These are phyloP conservation scores for Phalacrocorax brasilianus DNA, from an alignment of 2,113 vertebrate genomes.

Conservation along the genomic window DNA sequence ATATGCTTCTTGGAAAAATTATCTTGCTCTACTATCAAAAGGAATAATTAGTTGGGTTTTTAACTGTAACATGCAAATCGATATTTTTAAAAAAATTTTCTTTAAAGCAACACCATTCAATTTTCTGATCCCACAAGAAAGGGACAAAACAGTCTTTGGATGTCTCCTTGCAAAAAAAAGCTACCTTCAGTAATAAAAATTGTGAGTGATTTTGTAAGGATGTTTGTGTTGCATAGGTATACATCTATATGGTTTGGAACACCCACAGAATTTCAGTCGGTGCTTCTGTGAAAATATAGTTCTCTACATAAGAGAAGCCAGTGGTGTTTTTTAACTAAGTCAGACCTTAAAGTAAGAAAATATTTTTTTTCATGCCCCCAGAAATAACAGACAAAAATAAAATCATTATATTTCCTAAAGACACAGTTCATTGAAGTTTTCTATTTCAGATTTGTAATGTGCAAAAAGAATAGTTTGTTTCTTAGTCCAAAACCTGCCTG, in stretches of 20 bases:
- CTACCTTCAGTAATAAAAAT: background rate
- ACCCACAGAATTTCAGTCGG: background rate
- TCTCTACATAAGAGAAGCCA: background rate
- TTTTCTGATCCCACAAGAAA: background rate
- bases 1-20: background rate
- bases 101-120: background rate
- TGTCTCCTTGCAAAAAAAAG: background rate
- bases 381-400: background rate
- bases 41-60: background rate
- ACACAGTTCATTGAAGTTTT: background rate
- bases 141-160: background rate
- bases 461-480: background rate
- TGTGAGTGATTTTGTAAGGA: background rate
- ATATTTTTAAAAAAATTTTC: background rate
- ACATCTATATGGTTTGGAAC: background rate
- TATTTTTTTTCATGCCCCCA: fast-evolving
- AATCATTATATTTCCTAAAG: background rate
- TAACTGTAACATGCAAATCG: background rate
- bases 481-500: background rate
- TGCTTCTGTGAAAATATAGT: background rate
- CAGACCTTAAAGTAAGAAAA: background rate
- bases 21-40: background rate
- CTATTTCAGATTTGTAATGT: background rate
- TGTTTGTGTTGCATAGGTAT: background rate
- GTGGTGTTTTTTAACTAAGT: background rate